Evolutionary conservation across 2,113 vertebrate genomes (phyloP).

Genomic region (Protomyctophum bolini): DNA sequence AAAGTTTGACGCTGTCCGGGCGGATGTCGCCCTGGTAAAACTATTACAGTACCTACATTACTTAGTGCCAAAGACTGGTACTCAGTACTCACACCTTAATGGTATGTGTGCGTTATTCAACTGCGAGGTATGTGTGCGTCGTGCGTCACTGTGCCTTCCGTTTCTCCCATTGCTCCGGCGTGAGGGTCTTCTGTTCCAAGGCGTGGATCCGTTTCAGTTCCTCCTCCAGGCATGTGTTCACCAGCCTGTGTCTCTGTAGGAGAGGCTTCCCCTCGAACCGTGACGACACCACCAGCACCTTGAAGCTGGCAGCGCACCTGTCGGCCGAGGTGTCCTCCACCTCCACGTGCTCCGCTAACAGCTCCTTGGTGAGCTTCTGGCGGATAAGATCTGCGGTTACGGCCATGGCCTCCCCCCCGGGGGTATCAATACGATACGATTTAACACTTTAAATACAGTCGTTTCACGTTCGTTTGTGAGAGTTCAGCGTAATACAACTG

Average conservation of each 20-base stretch:
- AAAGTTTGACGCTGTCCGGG: too few relatives aligned
- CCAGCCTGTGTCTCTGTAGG: constrained; percentile 89
- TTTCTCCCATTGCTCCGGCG: constrained; percentile 89
- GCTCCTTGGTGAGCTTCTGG: constrained; percentile 80
- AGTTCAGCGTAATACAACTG: too few relatives aligned
- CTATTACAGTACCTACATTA: too few relatives aligned
- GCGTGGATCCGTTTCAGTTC: constrained; percentile 89
- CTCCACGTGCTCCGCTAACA: constrained; percentile 87
- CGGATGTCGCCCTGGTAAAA: too few relatives aligned
- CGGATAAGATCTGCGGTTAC: constrained; percentile 79
- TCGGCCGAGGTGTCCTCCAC: constrained; percentile 86
- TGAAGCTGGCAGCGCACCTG: constrained; percentile 87
- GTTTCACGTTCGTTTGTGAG: too few relatives aligned
- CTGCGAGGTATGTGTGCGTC: background rate
- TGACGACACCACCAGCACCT: constrained; percentile 86
- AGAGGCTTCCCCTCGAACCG: constrained; percentile 87
- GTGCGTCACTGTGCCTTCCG: constrained; percentile 72
- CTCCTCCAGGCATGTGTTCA: constrained; percentile 83
- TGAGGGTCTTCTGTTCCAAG: constrained; percentile 91
- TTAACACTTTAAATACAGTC: too few relatives aligned
- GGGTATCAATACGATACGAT: too few relatives aligned
- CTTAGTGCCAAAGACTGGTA: too few relatives aligned
- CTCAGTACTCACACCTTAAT: background rate
- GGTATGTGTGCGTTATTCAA: background rate
- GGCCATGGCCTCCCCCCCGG: constrained; percentile 58